Evolutionary conservation across 2,888 invertebrate species (phyloP).

Genomic region (Chymomyza amoena): DNA sequence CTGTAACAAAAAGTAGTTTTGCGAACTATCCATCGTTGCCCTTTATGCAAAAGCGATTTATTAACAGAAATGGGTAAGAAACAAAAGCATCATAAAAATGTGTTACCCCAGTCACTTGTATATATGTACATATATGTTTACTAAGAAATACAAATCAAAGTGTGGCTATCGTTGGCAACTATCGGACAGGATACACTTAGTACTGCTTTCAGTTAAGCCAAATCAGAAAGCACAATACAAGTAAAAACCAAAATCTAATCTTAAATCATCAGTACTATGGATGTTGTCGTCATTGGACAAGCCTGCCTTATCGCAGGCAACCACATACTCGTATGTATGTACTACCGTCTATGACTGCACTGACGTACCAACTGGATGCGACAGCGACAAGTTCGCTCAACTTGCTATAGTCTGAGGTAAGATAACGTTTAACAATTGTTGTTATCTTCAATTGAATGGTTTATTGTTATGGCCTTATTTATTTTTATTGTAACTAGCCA

Average conservation of each 20-base stretch:
- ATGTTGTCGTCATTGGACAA: conserved; percentile 20
- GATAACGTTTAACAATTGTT: conserved; percentile 62
- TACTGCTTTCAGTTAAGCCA: not conserved
- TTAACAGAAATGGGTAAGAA: conserved; percentile 10
- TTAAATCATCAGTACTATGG: not conserved
- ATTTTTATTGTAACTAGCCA: conserved; percentile 1
- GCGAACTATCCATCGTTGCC: conserved; percentile 33
- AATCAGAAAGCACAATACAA: not conserved
- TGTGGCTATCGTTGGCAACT: not conserved
- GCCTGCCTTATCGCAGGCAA: conserved; percentile 39
- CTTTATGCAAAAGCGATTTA: conserved; percentile 50
- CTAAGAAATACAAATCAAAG: conserved; percentile 5
- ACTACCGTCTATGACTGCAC: not conserved
- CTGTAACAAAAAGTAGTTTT: conserved; percentile 49
- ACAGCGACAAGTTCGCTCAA: not conserved
- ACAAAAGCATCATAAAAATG: conserved; percentile 25
- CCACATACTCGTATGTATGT: not conserved
- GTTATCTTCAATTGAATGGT: conserved; percentile 62
- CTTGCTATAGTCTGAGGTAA: conserved; percentile 3
- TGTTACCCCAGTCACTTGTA: conserved; percentile 27
- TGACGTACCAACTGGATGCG: conserved; percentile 51
- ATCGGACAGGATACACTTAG: not conserved
- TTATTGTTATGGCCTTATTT: conserved; percentile 32
- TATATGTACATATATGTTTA: not conserved
- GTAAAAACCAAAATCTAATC: not conserved